A percentile compares a stretch with the other conserved stretches of the same genome.
These are phyloP conservation scores for Falco novaeseelandiae DNA, from an alignment of 2,797 vertebrate species.

Conservation along the genomic window DNA sequence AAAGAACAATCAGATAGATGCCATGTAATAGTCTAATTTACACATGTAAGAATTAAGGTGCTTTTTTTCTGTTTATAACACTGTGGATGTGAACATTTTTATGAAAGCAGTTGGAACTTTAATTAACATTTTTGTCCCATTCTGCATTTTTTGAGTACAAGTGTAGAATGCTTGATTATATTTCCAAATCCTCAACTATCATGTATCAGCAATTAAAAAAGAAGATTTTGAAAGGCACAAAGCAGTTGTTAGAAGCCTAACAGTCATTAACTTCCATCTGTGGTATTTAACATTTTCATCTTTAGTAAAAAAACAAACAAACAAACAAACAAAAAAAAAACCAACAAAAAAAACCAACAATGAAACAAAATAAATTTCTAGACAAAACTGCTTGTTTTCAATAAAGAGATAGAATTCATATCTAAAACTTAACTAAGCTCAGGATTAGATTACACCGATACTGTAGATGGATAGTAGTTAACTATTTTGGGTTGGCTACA, in stretches of 20 bases:
- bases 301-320: background rate
- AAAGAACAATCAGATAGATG: background rate
- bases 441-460: background rate
- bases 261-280: background rate
- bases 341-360: background rate
- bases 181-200: background rate
- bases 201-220: background rate
- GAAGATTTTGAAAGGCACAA: background rate
- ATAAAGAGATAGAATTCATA: background rate
- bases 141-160: background rate
- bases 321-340: background rate
- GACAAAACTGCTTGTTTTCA: background rate
- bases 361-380: background rate
- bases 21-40: background rate
- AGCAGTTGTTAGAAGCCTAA: background rate
- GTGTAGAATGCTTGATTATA: background rate
- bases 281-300: background rate
- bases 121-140: background rate
- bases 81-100: background rate
- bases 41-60: background rate
- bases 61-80: background rate
- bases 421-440: background rate
- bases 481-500: background rate
- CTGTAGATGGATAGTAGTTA: background rate
- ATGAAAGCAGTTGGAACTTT: background rate